These are phyloP conservation scores for Cyclargus thomasi DNA, from an alignment of 1,140 invertebrate species.

Conservation along the genomic window DNA sequence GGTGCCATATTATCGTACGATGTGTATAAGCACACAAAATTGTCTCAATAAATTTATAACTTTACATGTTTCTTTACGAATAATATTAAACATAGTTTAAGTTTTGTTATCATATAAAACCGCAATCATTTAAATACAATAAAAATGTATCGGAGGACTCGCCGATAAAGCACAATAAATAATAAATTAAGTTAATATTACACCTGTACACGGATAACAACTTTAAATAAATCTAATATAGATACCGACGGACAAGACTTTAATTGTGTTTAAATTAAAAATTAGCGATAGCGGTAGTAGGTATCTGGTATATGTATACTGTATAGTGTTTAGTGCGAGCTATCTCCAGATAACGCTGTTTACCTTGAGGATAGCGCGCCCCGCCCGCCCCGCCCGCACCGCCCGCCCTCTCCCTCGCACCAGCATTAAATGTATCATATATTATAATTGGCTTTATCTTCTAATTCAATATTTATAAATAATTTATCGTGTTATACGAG, in stretches of 20 bases:
- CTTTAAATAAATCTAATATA: background rate
- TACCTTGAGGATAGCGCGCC: background rate
- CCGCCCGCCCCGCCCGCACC: too few relatives aligned
- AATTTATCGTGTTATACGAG: background rate
- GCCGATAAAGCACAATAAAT: background rate
- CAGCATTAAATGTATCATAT: background rate
- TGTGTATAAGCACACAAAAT: too few relatives aligned
- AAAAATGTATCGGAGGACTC: background rate
- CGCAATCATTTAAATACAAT: background rate
- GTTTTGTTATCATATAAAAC: background rate
- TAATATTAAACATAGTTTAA: too few relatives aligned
- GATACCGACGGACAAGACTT: background rate
- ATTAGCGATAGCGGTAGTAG: background rate
- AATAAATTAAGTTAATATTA: background rate
- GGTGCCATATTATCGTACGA: too few relatives aligned
- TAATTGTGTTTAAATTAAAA: background rate
- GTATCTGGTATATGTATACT: background rate
- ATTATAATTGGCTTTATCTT: background rate
- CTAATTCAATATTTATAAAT: background rate
- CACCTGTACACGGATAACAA: background rate
- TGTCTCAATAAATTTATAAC: too few relatives aligned
- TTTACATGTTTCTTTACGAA: too few relatives aligned
- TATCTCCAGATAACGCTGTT: background rate
- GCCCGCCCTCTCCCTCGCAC: too few relatives aligned
- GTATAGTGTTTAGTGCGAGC: too few relatives aligned